Base-by-base conservation (phyloP, 2,113 vertebrate species). In the Pseudorectes ferrugineus region DNA sequence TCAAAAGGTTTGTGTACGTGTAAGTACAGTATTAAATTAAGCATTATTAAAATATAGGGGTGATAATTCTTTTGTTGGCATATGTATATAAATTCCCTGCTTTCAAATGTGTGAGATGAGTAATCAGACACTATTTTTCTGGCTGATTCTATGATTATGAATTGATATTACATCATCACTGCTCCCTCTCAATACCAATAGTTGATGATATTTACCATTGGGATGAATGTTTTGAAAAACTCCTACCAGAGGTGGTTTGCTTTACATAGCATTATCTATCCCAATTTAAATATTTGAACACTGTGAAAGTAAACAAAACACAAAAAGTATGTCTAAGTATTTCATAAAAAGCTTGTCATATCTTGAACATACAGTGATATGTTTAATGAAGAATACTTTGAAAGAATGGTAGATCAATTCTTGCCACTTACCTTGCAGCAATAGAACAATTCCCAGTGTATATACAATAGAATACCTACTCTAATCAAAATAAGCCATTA, bases 401-500 rank as follows among this genome's bases (percentile, higher is more conserved):
- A 91, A 73, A 45, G 49, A 83, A 86, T n/a, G 11, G 52, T 66
- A 58, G 12, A 88, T 73, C 23, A 54, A 54, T 80, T 88, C 55
- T 80, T 51, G 29, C n/a, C 42, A 49, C 72, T 83, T 80, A 65
- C 20, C 23, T 80, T 80, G 21, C 25, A 84, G 33, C 1, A 3
- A 71, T 3, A 18, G 42, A 88, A 65, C 46, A 20, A 86, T 88
- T 91, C 54, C 45, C 6, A 9, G 25, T 9, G 29, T 88, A 57
- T 48, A 48, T 23, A 42, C 17, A 75, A 80, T 45, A 73, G 25
- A 92, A 83, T 76, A 73, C 9, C 57, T 81, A 35, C 36, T 95
- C 42, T 70, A 91, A 93, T 91, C 36, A 91, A 93, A 96, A 80
- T 29, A 91, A 84, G 21, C 52, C 46, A 86, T 93, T 95, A 80